Evolutionary conservation across 2,113 vertebrate genomes (phyloP).

Genomic region (Danionella cerebrum): DNA sequence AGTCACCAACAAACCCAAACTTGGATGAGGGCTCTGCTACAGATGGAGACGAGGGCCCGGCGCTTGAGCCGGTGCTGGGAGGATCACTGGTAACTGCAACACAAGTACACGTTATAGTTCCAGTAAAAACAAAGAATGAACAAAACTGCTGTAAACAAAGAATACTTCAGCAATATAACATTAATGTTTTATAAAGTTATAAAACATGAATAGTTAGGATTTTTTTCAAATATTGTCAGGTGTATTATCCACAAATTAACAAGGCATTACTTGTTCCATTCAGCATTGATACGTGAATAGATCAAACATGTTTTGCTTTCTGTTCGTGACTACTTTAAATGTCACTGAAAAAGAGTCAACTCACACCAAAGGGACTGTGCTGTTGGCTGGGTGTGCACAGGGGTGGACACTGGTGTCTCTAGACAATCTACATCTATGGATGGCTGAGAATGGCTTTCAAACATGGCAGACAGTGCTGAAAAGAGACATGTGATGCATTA

Average conservation of each 20-base stretch:
- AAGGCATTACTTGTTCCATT: no score
- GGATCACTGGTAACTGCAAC: constrained; percentile 78
- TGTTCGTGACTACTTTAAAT: no score
- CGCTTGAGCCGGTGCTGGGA: constrained; percentile 83
- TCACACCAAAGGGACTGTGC: constrained; percentile 81
- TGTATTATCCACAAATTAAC: no score
- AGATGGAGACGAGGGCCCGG: constrained; percentile 80
- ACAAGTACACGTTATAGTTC: no score
- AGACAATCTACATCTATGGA: constrained; percentile 68
- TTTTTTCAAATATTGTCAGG: no score
- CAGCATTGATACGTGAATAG: no score
- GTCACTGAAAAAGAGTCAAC: constrained; percentile 44
- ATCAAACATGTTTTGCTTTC: no score
- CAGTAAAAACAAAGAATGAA: no score
- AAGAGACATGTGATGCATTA: not conserved
- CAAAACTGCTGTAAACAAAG: no score
- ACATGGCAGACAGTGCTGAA: constrained; percentile 67
- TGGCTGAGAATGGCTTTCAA: constrained; percentile 77
- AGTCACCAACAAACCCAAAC: constrained; percentile 64
- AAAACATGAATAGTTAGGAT: no score
- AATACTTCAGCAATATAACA: no score
- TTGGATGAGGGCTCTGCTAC: constrained; percentile 60
- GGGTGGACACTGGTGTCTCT: constrained; percentile 63
- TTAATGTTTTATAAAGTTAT: no score
- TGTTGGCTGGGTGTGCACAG: constrained; percentile 57